Percentiles rank a stretch among this genome's conserved stretches.
Evolutionary conservation across 2,797 vertebrate genomes (phyloP).

Genomic region (Schizopygopsis pylzovi): DNA sequence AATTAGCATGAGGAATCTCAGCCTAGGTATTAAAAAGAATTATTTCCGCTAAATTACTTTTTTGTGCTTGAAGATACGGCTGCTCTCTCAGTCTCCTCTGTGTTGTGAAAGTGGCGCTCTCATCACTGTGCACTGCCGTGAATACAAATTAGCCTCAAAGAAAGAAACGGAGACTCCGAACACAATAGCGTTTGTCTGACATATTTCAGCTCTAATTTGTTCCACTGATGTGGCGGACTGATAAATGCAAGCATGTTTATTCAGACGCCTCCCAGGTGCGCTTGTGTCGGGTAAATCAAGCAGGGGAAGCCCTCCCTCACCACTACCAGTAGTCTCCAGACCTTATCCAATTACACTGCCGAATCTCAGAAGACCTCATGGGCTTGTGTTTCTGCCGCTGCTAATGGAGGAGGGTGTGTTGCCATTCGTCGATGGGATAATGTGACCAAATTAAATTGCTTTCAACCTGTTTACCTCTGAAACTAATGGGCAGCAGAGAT

Average conservation of each 20-base stretch:
- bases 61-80: constrained; percentile 64
- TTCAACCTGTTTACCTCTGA: constrained; percentile 78
- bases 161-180: constrained; percentile 48
- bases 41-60: constrained; percentile 72
- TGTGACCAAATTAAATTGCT: constrained; percentile 76
- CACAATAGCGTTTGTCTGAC: constrained; percentile 65
- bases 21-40: constrained; percentile 66
- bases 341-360: constrained; percentile 44
- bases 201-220: constrained; percentile 66
- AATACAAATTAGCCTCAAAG: constrained; percentile 44
- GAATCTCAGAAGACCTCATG: constrained; percentile 33
- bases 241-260: constrained; percentile 62
- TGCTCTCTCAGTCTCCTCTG: constrained; percentile 16
- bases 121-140: constrained; percentile 10
- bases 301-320: constrained; percentile 11
- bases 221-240: constrained; percentile 64
- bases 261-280: constrained; percentile 49
- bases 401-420: constrained; percentile 36
- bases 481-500: constrained; percentile 74
- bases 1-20: constrained; percentile 74
- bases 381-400: constrained; percentile 20
- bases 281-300: constrained; percentile 25
- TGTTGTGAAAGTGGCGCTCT: constrained; percentile 39
- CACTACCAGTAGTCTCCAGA: constrained; percentile 14
- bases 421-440: constrained; percentile 70